Evolutionary conservation across 53 echinoderm and acorn worm genomes (phyloP).

Genomic region (Crossaster papposus): DNA sequence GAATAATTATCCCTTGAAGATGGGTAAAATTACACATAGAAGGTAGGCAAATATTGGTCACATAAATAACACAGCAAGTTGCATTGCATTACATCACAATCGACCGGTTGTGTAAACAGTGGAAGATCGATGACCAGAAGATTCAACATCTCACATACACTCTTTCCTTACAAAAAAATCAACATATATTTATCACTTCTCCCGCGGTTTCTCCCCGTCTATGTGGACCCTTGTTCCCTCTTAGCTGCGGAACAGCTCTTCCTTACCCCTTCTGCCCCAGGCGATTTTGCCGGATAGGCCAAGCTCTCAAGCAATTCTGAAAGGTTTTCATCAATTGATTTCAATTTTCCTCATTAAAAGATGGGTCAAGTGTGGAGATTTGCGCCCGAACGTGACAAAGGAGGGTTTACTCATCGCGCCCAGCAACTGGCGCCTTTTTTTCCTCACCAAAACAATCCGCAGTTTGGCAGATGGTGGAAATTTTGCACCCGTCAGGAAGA

Average conservation of each 20-base stretch:
- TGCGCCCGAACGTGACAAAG: neutral
- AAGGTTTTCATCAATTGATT: slow-evolving; percentile 13
- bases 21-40: neutral
- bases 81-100: slow-evolving; percentile 18
- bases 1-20: neutral
- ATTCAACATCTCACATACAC: neutral
- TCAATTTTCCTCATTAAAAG: slow-evolving; percentile 48
- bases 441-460: neutral
- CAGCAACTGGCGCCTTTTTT: slow-evolving; percentile 28
- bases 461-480: neutral
- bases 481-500: neutral
- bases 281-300: neutral
- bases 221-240: neutral
- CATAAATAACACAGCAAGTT: neutral
- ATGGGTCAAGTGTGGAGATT: slow-evolving; percentile 33
- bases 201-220: neutral
- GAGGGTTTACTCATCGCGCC: neutral
- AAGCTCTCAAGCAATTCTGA: neutral
- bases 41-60: neutral
- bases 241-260: neutral
- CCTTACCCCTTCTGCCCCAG: neutral
- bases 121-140: slow-evolving; percentile 6
- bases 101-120: slow-evolving; percentile 21
- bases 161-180: slow-evolving; percentile 11
- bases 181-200: slow-evolving; percentile 35